Evolutionary conservation across 2,888 invertebrate species (phyloP).

Genomic region (Eristalis arbustorum): DNA sequence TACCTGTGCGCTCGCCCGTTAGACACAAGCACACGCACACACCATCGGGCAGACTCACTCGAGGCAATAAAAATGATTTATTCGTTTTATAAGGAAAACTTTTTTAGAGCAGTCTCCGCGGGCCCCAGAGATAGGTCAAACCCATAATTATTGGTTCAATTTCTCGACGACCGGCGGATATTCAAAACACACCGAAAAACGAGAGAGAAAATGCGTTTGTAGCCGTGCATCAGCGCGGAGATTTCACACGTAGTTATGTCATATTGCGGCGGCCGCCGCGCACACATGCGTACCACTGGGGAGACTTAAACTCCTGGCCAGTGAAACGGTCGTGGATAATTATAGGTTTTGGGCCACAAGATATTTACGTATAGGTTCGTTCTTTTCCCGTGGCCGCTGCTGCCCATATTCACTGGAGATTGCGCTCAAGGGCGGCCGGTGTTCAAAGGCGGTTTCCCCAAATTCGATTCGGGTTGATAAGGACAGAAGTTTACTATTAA

Average conservation of each 20-base stretch:
- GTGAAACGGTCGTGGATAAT: constrained; percentile 57
- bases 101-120: constrained; percentile 62
- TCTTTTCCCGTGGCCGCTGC: constrained; percentile 33
- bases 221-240: constrained; percentile 19
- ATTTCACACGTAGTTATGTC: constrained; percentile 67
- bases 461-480: constrained; percentile 30
- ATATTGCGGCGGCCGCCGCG: constrained; percentile 12
- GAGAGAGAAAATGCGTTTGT: background rate
- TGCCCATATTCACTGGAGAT: constrained; percentile 52
- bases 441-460: constrained; percentile 37
- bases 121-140: constrained; percentile 68
- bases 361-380: background rate
- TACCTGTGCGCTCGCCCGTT: background rate
- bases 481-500: constrained; percentile 58
- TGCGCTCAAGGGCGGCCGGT: constrained; percentile 47
- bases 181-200: constrained; percentile 20
- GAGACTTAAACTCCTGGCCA: constrained; percentile 36
- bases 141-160: constrained; percentile 70
- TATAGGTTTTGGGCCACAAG: constrained; percentile 58
- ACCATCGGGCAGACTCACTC: constrained; percentile 39
- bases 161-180: constrained; percentile 57
- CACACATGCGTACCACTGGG: constrained; percentile 9
- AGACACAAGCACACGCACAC: background rate
- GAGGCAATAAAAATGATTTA: constrained; percentile 70
- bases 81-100: constrained; percentile 67